Conservation (phyloP, 2,797 vertebrate species). For the Agapornis canus region DNA sequence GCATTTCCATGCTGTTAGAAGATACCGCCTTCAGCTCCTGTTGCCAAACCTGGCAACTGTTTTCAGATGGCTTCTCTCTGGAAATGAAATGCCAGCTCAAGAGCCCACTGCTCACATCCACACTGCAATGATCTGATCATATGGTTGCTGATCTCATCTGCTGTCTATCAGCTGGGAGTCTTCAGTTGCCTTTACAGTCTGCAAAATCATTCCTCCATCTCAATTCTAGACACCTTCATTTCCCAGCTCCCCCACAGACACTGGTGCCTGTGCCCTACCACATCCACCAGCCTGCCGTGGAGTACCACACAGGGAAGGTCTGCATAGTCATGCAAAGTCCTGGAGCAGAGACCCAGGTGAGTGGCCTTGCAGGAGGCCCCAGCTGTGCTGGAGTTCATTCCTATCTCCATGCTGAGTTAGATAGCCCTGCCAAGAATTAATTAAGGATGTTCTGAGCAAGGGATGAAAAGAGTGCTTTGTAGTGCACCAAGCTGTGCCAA, state of each 20-base stretch:
- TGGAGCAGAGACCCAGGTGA: neutral
- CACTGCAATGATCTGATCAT: fast-evolving
- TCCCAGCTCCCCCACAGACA: fast-evolving
- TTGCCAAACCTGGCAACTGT: neutral
- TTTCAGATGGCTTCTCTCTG: neutral
- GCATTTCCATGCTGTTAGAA: neutral
- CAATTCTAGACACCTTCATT: neutral
- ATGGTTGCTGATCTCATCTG: neutral
- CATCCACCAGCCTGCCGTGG: neutral
- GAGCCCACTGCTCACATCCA: fast-evolving
- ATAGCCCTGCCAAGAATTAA: constrained; percentile 15
- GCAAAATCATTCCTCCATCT: neutral
- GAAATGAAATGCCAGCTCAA: neutral
- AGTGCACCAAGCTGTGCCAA: neutral
- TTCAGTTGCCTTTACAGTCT: neutral
- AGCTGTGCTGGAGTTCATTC: constrained; percentile 5
- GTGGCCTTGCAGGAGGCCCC: constrained; percentile 11
- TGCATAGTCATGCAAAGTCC: fast-evolving
- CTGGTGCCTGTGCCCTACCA: neutral
- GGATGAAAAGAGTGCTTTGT: neutral
- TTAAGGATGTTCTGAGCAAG: constrained; percentile 13
- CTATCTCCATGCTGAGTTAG: neutral
- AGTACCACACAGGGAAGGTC: fast-evolving
- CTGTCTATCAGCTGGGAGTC: neutral
- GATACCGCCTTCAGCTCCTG: fast-evolving